Conservation (phyloP, 2,888 invertebrate genomes). For the Conomelus anceps region DNA sequence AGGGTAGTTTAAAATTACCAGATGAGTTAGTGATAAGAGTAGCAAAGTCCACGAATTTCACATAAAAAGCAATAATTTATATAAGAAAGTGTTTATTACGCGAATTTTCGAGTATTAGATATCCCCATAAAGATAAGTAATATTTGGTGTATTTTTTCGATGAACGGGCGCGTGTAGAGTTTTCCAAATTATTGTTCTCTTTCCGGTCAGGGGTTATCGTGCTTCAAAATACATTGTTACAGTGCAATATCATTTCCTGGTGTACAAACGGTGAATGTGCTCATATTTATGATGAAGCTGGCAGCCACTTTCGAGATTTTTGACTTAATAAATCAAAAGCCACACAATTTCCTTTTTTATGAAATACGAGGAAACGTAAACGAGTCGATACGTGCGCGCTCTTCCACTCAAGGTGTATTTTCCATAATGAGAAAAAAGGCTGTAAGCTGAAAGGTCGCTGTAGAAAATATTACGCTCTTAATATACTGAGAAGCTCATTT, state of each 20-base stretch:
- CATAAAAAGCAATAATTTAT: too few relatives aligned
- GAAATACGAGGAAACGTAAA: background rate
- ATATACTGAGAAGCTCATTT: too few relatives aligned
- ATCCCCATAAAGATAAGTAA: background rate
- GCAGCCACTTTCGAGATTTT: background rate
- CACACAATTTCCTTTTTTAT: background rate
- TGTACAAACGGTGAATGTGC: background rate
- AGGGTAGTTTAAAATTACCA: background rate
- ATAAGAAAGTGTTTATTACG: background rate
- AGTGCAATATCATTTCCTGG: background rate
- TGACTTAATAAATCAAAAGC: background rate
- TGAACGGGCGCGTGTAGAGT: background rate
- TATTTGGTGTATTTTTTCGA: background rate
- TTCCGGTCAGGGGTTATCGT: background rate
- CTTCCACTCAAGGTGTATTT: background rate
- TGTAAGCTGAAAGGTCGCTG: background rate
- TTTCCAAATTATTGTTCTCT: background rate
- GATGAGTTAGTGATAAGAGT: background rate
- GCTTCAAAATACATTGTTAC: background rate
- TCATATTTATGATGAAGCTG: background rate
- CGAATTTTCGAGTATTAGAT: background rate
- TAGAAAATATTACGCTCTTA: background rate
- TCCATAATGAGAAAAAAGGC: background rate
- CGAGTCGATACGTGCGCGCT: background rate
- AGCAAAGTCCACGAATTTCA: background rate